Conservation (phyloP, 2,113 vertebrate genomes). For the Caretta caretta region DNA sequence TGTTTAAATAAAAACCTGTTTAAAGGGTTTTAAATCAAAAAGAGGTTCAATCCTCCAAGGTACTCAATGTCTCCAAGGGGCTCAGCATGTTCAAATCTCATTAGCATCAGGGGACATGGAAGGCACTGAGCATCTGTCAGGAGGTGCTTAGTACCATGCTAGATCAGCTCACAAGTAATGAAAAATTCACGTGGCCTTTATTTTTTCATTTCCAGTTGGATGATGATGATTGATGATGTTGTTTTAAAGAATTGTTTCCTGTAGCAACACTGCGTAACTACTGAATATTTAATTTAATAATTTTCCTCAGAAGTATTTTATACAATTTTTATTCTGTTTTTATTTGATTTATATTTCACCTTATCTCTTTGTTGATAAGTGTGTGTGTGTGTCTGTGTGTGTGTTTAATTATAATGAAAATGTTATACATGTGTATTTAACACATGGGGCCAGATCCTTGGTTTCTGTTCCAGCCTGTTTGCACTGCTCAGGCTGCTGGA, state of each 20-base stretch:
- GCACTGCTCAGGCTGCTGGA: neutral
- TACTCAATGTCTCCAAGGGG: neutral
- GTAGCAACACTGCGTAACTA: neutral
- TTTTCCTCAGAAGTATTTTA: neutral
- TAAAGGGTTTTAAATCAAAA: neutral
- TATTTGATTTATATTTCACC: neutral
- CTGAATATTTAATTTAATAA: neutral
- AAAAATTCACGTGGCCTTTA: neutral
- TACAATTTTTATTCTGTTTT: neutral
- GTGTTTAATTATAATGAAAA: neutral
- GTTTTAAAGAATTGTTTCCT: accelerated
- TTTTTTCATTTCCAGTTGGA: neutral
- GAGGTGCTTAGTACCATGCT: neutral
- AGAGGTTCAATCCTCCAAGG: neutral
- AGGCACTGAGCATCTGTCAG: neutral
- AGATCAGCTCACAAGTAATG: neutral
- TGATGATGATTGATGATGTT: neutral
- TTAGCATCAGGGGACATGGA: neutral
- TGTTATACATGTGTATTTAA: neutral
- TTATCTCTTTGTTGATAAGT: neutral
- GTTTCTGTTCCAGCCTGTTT: neutral
- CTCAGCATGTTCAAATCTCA: neutral
- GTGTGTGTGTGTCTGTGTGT: neutral
- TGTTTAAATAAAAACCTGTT: neutral
- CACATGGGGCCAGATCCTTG: neutral